Evolutionary conservation across 2,113 vertebrate genomes (phyloP).

Genomic region (Mesocricetus auratus): DNA sequence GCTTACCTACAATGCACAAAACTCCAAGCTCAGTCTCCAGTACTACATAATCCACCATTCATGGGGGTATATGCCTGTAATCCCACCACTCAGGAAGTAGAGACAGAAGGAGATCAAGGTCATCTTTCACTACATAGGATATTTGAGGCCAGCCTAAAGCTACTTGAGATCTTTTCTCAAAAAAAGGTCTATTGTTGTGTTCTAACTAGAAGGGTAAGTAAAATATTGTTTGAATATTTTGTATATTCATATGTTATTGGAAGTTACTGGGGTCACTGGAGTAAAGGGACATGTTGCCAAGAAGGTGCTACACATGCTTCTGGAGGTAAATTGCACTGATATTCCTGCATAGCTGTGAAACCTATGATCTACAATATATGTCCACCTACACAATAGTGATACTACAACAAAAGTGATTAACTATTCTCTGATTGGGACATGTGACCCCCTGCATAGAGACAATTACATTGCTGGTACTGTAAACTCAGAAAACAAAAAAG

Average conservation of each 20-base stretch:
- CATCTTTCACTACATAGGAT: neutral
- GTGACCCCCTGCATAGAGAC: neutral
- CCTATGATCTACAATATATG: too few species aligned
- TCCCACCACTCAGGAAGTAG: neutral
- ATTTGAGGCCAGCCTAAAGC: neutral
- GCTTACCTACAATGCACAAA: too few species aligned
- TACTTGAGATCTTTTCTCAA: neutral
- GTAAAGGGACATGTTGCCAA: neutral
- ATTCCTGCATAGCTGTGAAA: neutral
- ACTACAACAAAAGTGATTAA: neutral
- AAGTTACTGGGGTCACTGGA: neutral
- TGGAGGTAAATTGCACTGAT: neutral
- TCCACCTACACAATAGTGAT: neutral
- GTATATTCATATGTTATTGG: neutral
- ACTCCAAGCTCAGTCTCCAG: neutral
- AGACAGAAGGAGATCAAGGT: neutral
- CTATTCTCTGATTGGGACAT: neutral
- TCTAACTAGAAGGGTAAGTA: slow-evolving; percentile 31
- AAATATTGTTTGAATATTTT: neutral
- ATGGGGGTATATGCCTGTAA: neutral
- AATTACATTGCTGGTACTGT: neutral
- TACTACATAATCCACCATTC: neutral
- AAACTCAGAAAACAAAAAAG: rapidly evolving
- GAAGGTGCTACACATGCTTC: neutral
- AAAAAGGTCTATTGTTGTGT: neutral